These are phyloP conservation scores for Acanthosepion pharaonis DNA, from an alignment of 2,888 invertebrate species.

Conservation along the genomic window DNA sequence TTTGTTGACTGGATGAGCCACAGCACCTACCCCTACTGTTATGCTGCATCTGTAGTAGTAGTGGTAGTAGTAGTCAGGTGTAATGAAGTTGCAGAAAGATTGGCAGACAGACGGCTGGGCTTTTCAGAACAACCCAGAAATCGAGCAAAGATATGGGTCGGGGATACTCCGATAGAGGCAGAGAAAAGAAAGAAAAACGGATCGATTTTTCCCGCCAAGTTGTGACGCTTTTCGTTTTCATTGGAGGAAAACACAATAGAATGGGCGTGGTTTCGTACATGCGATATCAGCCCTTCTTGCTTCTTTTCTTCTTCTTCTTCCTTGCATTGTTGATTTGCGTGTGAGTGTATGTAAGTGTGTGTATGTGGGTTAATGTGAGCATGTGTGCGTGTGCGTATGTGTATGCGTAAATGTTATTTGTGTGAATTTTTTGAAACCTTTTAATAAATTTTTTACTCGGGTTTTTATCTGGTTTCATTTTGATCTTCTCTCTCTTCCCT, in stretches of 20 bases:
- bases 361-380: not conserved
- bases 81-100: not conserved
- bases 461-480: not conserved
- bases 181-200: not conserved
- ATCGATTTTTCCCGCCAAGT: not conserved
- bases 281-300: not conserved
- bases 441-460: not conserved
- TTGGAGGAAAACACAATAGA: not conserved
- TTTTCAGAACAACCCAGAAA: not conserved
- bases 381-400: constrained; percentile 36
- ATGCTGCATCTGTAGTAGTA: too few relatives aligned
- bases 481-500: not conserved
- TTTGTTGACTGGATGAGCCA: not conserved
- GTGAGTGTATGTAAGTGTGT: constrained; percentile 34
- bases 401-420: not conserved
- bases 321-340: constrained; percentile 13
- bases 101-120: not conserved
- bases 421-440: not conserved
- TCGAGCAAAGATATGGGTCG: not conserved
- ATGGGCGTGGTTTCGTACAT: not conserved
- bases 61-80: not conserved
- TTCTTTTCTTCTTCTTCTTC: not conserved
- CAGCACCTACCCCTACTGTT: not conserved
- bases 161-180: not conserved
- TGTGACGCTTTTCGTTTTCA: not conserved